phyloP scores from a whole-genome alignment of 2,113 vertebrate species.

The Dissostichus mawsoni region DNA sequence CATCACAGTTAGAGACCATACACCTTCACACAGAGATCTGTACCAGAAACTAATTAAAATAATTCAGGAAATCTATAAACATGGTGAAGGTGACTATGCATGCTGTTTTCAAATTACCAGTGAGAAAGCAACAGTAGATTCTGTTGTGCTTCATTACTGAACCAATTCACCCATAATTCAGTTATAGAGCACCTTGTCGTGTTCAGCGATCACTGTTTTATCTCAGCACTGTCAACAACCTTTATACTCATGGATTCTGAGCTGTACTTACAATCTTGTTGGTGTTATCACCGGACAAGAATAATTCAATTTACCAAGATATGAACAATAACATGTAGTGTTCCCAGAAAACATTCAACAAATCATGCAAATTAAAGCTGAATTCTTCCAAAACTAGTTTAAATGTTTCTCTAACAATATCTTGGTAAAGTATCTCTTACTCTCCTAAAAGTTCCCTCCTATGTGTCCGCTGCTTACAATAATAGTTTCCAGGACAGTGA shows the following conservation, averaged over 20 bases:
- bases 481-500: neutral
- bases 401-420: neutral
- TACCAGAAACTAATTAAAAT: neutral
- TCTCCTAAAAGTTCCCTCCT: constrained; percentile 1
- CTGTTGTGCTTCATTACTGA: constrained; percentile 8
- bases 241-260: neutral
- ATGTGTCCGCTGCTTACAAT: neutral
- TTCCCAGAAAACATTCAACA: neutral
- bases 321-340: neutral
- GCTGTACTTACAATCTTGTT: neutral
- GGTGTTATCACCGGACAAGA: neutral
- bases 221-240: neutral
- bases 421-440: neutral
- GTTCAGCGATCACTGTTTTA: constrained; percentile 5
- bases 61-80: neutral
- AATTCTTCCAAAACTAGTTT: neutral
- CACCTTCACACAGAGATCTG: neutral
- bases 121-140: constrained; percentile 10
- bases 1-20: neutral
- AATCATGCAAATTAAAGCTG: constrained; percentile 8
- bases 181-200: neutral
- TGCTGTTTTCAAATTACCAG: neutral
- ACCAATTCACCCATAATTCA: constrained; percentile 4
- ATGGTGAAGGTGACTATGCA: neutral
- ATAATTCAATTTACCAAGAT: neutral